Percentiles rank a stretch among this genome's conserved stretches.
phyloP scores from a whole-genome alignment of 2,797 vertebrate genomes.

The Alfaro cultratus region DNA sequence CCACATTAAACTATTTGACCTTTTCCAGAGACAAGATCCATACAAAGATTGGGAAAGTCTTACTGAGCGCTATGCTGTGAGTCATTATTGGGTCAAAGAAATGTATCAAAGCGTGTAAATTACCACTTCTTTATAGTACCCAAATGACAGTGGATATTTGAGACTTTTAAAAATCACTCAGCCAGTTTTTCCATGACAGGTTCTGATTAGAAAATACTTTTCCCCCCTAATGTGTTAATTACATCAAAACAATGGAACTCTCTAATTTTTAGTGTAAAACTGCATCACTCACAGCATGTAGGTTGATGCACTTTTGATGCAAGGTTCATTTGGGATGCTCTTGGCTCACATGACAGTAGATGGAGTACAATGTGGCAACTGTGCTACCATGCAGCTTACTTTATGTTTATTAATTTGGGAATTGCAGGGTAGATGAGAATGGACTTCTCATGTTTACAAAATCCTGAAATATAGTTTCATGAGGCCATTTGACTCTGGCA shows the following conservation, averaged over 20 bases:
- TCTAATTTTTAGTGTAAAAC: not conserved
- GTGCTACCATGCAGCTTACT: not conserved
- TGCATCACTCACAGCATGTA: not conserved
- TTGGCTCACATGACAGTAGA: not conserved
- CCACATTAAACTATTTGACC: not conserved
- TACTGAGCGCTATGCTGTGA: not conserved
- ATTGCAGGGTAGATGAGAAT: not conserved
- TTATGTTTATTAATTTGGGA: not conserved
- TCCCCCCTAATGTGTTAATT: not conserved
- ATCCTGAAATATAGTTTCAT: not conserved
- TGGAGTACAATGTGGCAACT: not conserved
- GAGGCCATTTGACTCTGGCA: not conserved
- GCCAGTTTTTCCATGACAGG: not conserved
- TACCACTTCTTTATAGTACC: not conserved
- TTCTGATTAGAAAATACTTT: not conserved
- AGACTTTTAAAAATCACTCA: not conserved
- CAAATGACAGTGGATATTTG: not conserved
- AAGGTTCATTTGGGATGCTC: not conserved
- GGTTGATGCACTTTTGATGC: not conserved
- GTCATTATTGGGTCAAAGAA: not conserved
- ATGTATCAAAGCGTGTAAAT: not conserved
- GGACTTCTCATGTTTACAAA: not conserved
- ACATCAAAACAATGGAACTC: not conserved
- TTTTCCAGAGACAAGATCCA: conserved; percentile 1
- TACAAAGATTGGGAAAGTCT: not conserved